Evolutionary conservation across 2,888 invertebrate species (phyloP).

Genomic region (Melinaea marsaeus): DNA sequence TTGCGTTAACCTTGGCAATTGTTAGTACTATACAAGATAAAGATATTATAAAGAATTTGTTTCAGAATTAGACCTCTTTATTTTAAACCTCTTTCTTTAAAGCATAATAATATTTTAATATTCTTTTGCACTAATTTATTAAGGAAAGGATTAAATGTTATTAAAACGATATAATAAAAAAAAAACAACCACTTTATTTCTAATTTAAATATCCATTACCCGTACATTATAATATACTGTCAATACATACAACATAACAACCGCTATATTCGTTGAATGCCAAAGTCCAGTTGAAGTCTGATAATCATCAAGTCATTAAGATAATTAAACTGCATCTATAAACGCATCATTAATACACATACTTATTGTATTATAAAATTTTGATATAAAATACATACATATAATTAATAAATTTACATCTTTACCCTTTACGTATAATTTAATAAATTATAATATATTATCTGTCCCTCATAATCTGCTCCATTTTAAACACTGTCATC

Average conservation of each 20-base stretch:
- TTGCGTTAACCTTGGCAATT: too few species aligned
- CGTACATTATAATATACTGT: constrained; percentile 34
- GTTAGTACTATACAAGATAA: too few species aligned
- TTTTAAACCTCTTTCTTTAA: neutral
- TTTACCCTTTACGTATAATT: too few species aligned
- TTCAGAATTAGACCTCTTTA: too few species aligned
- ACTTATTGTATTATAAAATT: neutral
- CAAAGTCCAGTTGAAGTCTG: constrained; percentile 22
- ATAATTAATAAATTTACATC: too few species aligned
- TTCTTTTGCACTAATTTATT: neutral
- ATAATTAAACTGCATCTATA: constrained; percentile 18
- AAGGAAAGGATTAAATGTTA: neutral
- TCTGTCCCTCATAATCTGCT: neutral
- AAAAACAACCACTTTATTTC: constrained; percentile 61
- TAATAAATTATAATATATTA: neutral
- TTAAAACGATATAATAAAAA: constrained; percentile 44
- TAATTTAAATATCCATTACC: constrained; percentile 52
- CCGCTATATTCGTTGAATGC: constrained; percentile 9
- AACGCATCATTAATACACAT: neutral
- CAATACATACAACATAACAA: neutral
- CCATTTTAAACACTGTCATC: neutral
- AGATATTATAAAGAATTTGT: too few species aligned
- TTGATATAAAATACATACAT: too few species aligned
- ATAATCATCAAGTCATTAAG: constrained; percentile 27
- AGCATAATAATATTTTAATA: neutral